Percentiles rank a stretch among this genome's conserved stretches.
Conservation (phyloP, 2,113 vertebrate genomes). For the Apteryx mantelli region DNA sequence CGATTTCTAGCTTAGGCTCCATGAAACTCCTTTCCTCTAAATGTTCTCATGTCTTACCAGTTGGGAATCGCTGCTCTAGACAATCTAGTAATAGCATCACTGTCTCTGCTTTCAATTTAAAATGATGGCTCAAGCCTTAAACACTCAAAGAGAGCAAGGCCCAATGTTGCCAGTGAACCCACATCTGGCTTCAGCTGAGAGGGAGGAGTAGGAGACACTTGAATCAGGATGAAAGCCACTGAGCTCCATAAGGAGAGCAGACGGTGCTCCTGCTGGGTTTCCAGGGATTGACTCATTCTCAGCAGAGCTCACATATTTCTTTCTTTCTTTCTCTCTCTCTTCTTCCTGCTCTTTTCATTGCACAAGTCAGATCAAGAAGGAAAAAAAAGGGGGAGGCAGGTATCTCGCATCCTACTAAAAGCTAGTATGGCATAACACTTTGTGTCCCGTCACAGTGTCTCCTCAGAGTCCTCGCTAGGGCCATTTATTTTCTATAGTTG, state of each 20-base stretch:
- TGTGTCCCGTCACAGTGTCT: not conserved
- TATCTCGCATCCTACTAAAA: not conserved
- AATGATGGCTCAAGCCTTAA: constrained; percentile 51
- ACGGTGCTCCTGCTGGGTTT: constrained; percentile 39
- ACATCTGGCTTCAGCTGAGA: constrained; percentile 56
- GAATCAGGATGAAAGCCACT: constrained; percentile 37
- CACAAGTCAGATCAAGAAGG: not conserved
- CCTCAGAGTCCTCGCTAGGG: not conserved
- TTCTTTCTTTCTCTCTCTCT: not conserved
- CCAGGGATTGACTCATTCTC: constrained; percentile 34
- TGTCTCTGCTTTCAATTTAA: constrained; percentile 56
- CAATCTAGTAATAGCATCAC: constrained; percentile 35
- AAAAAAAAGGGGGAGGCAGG: not conserved
- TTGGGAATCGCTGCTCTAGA: constrained; percentile 41
- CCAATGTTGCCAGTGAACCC: constrained; percentile 21
- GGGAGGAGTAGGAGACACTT: constrained; percentile 40
- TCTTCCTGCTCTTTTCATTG: not conserved
- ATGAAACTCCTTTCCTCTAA: constrained; percentile 16
- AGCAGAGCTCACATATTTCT: constrained; percentile 13
- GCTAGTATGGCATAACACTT: not conserved
- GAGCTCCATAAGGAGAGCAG: constrained; percentile 55
- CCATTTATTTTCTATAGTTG: not conserved
- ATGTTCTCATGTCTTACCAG: constrained; percentile 25
- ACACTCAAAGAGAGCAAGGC: constrained; percentile 36
- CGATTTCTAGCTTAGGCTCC: not conserved